Conservation (phyloP, 2,888 invertebrate genomes). For the Lasiommata megera region DNA sequence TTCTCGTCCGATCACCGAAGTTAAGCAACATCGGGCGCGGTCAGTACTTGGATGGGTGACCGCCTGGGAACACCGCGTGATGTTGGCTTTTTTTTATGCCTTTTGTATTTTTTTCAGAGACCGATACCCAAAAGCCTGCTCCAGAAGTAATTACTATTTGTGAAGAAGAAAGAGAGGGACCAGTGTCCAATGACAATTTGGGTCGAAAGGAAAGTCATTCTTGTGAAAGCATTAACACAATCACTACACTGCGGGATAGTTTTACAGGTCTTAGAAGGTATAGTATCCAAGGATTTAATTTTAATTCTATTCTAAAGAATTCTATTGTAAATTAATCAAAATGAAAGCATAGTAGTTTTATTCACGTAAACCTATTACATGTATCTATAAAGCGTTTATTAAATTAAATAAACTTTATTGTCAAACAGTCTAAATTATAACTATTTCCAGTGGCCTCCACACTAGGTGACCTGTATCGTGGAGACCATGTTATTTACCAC, state of each 20-base stretch:
- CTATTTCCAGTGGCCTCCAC: no score
- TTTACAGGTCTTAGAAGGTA: conserved; percentile 49
- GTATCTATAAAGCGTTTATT: no score
- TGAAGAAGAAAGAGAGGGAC: conserved; percentile 37
- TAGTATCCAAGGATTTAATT: neutral
- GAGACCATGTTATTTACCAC: no score
- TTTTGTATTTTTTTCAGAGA: conserved; percentile 27
- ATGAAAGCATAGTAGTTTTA: no score
- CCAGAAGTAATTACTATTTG: conserved; percentile 39
- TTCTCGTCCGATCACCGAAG: conserved; percentile 51
- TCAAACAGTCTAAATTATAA: no score
- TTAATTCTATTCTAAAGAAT: neutral
- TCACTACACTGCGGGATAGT: conserved; percentile 45
- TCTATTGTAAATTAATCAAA: no score
- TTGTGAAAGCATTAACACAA: conserved; percentile 44
- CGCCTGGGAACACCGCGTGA: conserved; percentile 50
- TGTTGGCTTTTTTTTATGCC: neutral
- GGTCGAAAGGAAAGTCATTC: conserved; percentile 37
- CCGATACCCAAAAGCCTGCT: conserved; percentile 37
- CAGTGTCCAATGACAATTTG: conserved; percentile 32
- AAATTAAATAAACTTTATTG: no score
- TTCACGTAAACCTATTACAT: no score
- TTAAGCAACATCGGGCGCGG: conserved; percentile 48
- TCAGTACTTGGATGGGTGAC: conserved; percentile 51
- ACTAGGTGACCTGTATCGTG: no score